Conservation (phyloP, 2,113 vertebrate genomes). For the Epinephelus fuscoguttatus region DNA sequence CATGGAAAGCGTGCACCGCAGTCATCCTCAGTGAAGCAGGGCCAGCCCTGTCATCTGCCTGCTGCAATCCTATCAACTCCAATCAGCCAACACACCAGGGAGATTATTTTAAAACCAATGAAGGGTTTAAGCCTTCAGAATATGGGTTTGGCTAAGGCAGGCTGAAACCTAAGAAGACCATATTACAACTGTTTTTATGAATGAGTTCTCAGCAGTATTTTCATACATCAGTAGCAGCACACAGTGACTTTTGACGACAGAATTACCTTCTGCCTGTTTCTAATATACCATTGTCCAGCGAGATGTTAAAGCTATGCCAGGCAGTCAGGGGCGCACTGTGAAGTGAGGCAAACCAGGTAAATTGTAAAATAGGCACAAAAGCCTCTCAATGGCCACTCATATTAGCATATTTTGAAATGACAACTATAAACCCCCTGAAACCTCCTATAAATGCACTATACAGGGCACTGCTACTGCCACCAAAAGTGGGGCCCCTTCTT, state of each 20-base stretch:
- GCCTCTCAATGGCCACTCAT: too few species aligned
- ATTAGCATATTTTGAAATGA: too few species aligned
- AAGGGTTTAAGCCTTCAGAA: constrained; percentile 38
- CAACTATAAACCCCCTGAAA: too few species aligned
- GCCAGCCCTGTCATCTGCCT: constrained; percentile 63
- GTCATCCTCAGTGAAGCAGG: constrained; percentile 50
- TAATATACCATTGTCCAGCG: background rate
- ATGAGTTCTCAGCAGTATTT: constrained; percentile 17
- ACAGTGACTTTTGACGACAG: background rate
- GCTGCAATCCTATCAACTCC: constrained; percentile 61
- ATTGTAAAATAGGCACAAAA: too few species aligned
- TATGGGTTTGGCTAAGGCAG: constrained; percentile 17
- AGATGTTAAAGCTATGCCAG: background rate
- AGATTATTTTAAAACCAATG: constrained; percentile 54
- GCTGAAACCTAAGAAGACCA: constrained; percentile 42
- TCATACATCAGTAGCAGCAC: constrained; percentile 11
- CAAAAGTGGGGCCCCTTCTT: too few species aligned
- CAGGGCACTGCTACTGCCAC: too few species aligned
- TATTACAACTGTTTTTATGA: constrained; percentile 37
- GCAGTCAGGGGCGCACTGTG: too few species aligned
- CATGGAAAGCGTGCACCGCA: constrained; percentile 52
- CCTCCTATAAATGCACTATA: too few species aligned
- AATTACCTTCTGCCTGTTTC: background rate
- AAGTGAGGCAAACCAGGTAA: too few species aligned
- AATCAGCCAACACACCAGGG: constrained; percentile 51